Base-by-base conservation (phyloP, 2,888 invertebrate species). In the Drosophila setosimentum region DNA sequence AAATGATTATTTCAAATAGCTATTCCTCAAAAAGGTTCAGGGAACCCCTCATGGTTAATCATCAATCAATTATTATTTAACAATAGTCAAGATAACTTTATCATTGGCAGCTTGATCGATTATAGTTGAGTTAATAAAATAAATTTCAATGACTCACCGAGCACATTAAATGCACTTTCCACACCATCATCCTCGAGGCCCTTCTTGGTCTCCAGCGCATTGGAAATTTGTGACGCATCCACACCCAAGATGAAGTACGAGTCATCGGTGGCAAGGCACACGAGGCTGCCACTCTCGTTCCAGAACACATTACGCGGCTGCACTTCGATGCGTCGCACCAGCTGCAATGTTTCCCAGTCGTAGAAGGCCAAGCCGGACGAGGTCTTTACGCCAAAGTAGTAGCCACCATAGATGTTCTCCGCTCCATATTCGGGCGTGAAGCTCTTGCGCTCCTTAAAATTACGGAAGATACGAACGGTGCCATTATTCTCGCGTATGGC, bases 391-490 rank as follows among this genome's bases (percentile, higher is more conserved):
- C 99, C 98, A 73, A 99, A 94, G 94, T 99, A 95, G 92, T 95
- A 96, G 1, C 99, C 99, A 32, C 98, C 99, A 91, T 97, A 98
- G 70, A 99, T 98, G 95, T 97, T 98, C 94, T 99, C 99, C 27
- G 98, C 98, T 0, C 99, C 98, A 93, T 97, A 98, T 91, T 99
- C 99, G 0, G 99, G 98, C 87, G 98, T 98, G 92, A 99, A 98
- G 73, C 96, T 96, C 92, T 98, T 98, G 91, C 97, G 96, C 92
- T 99, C 99, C 92, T 99, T 99, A 93, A 99, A 99, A 93, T 99
- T 99, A 91, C 99, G 99, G 94, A 98, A 99, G 48, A 99, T 96
- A 90, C 97, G 97, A 29, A 99, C 96, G 2, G 96, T 96, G 59
- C 97, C 97, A 53, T 97, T 97, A 67, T 97, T 97, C 93, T 99